Evolutionary conservation across 2,113 vertebrate genomes (phyloP).

Genomic region (Tragulus kanchil): DNA sequence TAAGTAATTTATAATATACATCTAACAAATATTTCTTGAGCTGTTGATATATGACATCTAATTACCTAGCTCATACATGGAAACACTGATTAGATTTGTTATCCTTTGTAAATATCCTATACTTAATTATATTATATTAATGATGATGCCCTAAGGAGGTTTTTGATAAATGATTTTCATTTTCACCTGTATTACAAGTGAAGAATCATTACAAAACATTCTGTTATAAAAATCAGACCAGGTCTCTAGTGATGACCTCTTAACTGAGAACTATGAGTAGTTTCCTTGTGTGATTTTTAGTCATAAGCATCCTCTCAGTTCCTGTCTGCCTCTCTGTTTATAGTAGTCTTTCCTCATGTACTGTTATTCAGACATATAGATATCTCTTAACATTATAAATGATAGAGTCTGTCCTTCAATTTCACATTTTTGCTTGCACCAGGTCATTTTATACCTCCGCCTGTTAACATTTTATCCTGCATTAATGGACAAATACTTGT

Average conservation of each 20-base stretch:
- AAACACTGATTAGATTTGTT: not conserved
- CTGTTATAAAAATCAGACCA: not conserved
- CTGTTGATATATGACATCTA: not conserved
- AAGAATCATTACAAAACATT: not conserved
- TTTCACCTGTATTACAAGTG: not conserved
- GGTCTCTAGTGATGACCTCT: not conserved
- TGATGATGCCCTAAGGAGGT: not conserved
- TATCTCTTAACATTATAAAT: not conserved
- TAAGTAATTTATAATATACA: not conserved
- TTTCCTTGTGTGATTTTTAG: not conserved
- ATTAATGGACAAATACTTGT: not conserved
- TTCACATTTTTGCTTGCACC: not conserved
- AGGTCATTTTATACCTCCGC: not conserved
- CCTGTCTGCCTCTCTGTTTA: not conserved
- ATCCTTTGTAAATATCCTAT: not conserved
- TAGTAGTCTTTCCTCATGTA: not conserved
- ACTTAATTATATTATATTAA: constrained; percentile 5
- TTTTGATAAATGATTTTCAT: constrained; percentile 42
- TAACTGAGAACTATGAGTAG: not conserved
- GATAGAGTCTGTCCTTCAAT: not conserved
- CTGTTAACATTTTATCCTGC: not conserved
- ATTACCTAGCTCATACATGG: not conserved
- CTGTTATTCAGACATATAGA: not conserved
- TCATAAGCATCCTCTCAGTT: not conserved
- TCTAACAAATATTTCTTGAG: not conserved